Conservation (phyloP, 2,797 vertebrate genomes). For the Hoplostethus mediterraneus region DNA sequence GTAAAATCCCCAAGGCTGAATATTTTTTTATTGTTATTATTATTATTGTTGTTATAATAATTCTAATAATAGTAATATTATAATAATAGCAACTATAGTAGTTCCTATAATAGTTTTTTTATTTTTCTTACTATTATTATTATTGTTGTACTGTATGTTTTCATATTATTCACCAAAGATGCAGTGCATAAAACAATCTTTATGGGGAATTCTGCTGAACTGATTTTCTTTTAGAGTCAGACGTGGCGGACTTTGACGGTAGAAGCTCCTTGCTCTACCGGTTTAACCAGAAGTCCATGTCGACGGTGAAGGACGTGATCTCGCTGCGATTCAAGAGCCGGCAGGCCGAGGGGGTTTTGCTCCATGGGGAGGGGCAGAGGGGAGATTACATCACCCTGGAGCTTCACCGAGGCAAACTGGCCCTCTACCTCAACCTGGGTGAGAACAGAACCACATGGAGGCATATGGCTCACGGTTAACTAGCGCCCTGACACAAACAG, state of each 20-base stretch:
- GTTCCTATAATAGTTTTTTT: too few relatives aligned
- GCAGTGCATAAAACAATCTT: too few relatives aligned
- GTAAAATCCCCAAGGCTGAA: too few relatives aligned
- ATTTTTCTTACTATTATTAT: too few relatives aligned
- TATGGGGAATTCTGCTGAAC: background rate
- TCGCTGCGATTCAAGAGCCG: slow-evolving; percentile 96
- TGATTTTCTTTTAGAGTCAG: slow-evolving; percentile 84
- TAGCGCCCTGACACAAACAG: too few relatives aligned
- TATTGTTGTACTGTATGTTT: too few relatives aligned
- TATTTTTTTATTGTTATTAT: too few relatives aligned
- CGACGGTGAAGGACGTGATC: slow-evolving; percentile 97
- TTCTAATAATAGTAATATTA: too few relatives aligned
- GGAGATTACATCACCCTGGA: slow-evolving; percentile 96
- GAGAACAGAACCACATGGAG: slow-evolving; percentile 38
- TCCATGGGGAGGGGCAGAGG: slow-evolving; percentile 96
- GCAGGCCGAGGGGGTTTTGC: slow-evolving; percentile 93
- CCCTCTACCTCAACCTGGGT: slow-evolving; percentile 94
- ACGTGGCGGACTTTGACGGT: slow-evolving; percentile 95
- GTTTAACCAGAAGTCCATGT: slow-evolving; percentile 98
- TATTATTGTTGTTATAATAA: too few relatives aligned
- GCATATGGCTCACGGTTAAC: too few relatives aligned
- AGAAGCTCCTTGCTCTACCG: slow-evolving; percentile 95
- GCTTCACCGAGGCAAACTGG: slow-evolving; percentile 90
- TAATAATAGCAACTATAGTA: too few relatives aligned
- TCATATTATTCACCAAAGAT: too few relatives aligned